Percentiles rank a stretch among this genome's conserved stretches.
These are phyloP conservation scores for Malurus cyaneus DNA, from an alignment of 2,113 vertebrate genomes.

Conservation along the genomic window DNA sequence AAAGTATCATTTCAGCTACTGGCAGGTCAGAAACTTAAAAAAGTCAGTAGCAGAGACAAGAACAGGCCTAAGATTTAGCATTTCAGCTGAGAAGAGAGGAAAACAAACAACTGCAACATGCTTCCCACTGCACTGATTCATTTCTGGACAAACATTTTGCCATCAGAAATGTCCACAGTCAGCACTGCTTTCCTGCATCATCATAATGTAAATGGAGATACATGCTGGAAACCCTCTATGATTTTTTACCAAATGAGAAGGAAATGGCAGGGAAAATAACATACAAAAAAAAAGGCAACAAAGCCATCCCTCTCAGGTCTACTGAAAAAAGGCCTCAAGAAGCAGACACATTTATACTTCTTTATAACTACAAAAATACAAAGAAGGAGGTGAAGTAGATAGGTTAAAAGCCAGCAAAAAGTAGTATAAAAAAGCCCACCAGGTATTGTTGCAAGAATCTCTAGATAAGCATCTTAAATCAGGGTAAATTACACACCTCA, in stretches of 20 bases:
- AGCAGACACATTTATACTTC: not conserved
- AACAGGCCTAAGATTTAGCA: not conserved
- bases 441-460: constrained; percentile 71
- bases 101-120: not conserved
- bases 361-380: not conserved
- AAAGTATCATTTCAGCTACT: not conserved
- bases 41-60: not conserved
- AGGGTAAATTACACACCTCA: constrained; percentile 79
- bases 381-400: not conserved
- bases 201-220: not conserved
- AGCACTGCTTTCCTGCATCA: not conserved
- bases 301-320: not conserved
- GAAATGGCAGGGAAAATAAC: not conserved
- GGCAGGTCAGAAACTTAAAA: not conserved
- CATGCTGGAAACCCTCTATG: not conserved
- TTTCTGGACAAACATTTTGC: not conserved
- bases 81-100: not conserved
- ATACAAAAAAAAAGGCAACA: not conserved
- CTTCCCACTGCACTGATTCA: not conserved
- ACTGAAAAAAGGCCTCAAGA: not conserved
- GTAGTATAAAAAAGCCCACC: constrained; percentile 42
- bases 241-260: not conserved
- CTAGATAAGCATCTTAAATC: constrained; percentile 82
- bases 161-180: not conserved
- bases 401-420: constrained; percentile 15